Base-by-base conservation (phyloP, 2,113 vertebrate genomes). In the Gadus macrocephalus region DNA sequence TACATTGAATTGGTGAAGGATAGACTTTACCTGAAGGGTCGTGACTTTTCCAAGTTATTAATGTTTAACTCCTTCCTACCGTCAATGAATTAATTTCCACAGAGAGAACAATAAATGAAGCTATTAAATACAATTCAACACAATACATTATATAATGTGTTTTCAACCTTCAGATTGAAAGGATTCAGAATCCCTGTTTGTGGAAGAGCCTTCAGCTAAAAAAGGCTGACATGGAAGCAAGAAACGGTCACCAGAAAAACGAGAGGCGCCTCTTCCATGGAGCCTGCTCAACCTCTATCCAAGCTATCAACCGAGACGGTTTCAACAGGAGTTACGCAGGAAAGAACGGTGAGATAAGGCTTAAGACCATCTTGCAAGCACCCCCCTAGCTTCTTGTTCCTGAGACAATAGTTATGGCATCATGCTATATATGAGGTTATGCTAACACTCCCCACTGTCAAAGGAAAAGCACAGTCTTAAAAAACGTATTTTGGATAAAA, bases 281-380 rank as follows among this genome's bases (percentile, higher is more conserved):
- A 62, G 91, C 89, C 63, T 71, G 69, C 12, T 3, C 83, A 2
- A 4, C n/a, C 15, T 81, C 83, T 0, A 38, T 89, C 4, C 0
- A 3, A 1, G 2, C 5, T 15, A 90, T 93, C 59, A 90, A 89
- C 16, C n/a, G 82, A 0, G n/a, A 27, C 5, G 92, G 92, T 6
- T 93, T 93, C 78, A 92, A 93, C 83, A 85, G 91, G 64, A 91
- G 89, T 71, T 88, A 85, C 4, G 87, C 91, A 58, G 91, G 91
- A 59, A 82, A 81, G 73, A 92, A 92, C 31, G 90, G 92, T 93
- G 78, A 87, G 78, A 53, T 16, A 17, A 16, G 28, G 11, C 17
- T 49, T 14, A n/a, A n/a, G 42, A 49, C 6, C 42, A 53, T 72
- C 58, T 20, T 35, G 2, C 14, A 15, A 49, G 12, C 42, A 49